Base-by-base conservation (phyloP, 1,140 invertebrate genomes). In the Lepidurus couesii region DNA sequence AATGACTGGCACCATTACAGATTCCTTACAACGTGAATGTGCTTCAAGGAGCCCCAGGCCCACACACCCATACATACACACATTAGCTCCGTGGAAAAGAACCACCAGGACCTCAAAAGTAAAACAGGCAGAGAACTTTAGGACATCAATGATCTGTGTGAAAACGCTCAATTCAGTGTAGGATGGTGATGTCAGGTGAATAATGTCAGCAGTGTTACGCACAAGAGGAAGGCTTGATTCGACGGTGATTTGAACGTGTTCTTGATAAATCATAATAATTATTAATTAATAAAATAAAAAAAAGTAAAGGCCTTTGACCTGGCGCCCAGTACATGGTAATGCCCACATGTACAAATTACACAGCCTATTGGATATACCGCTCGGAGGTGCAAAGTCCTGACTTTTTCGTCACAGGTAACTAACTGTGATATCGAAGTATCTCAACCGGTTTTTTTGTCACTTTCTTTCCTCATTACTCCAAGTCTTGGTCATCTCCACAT, bases 311-410 rank as follows among this genome's bases (percentile, higher is more conserved):
- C 53, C 21, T n/a, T 65, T 65, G 53, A 65, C n/a, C 53, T 65
- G 34, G 53, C 53, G 53, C 53, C 53, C 21, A 65, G 53, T 65
- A 65, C 53, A 65, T 65, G 53, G 53, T 65, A 65, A 65, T 65
- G 53, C n/a, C 53, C 53, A 65, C 53, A 65, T n/a, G n/a, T 65
- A 65, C 53, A 65, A n/a, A 65, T 65, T 65, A 65, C 53, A 65
- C 53, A 65, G 16, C 6, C 53, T 13, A 65, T 21, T 65, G 53
- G 53, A 65, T 65, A 65, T 65, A 65, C 53, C 53, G n/a, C 53
- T 65, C n/a, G 4, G 16, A 65, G 53, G 53, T 16, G 53, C 53
- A 65, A 21, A 34, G 34, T 34, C 34, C 34, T 4, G 53, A 65
- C 53, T 65, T 65, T 65, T 65, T 65, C 53, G 53, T 65, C 53